Evolutionary conservation across 2,113 vertebrate genomes (phyloP), one percentile per base, ranked within the genome.

Genomic region (Plotosus lineatus): DNA sequence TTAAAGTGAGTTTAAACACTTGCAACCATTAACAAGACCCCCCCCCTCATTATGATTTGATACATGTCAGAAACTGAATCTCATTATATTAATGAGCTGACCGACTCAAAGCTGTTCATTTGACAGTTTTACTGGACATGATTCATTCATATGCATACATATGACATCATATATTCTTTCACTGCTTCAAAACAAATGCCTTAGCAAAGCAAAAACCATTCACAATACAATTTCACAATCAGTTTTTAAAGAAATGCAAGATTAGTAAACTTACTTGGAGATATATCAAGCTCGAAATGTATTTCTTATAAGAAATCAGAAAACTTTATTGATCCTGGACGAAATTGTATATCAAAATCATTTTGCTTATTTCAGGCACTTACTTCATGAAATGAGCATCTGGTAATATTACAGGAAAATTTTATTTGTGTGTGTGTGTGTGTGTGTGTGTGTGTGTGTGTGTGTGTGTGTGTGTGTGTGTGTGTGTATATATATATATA

Each of bases 101-200:
- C 69, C 46, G 69, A 26, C 46, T 73, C 46, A 73, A 73, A 73
- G 69, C 69, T 73, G 69, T 73, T 73, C 69, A 73, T 73, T 73
- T 73, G 69, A 73, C 69, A 73, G 69, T 51, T 73, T 73, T 51
- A 36, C 69, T 36, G 28, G 12, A 51, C 46, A 51, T 73, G 46
- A 73, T 51, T 50, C 17, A 73, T 51, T 50, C 17, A 51, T 73
- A 50, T 50, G 68, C 38, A 21, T 71, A 31, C 68, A 31, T 31
- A 73, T 51, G 33, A 73, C 10, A 51, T 73, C 69, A 69, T 42
- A 68, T n/a, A n/a, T 21, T 1, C 15, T 48, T 11, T 31, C 69
- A 19, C 44, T 12, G 19, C n/a, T 73, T 73, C 8, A 48, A 3
- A 31, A 23, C 6, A 17, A 66, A 42, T 40, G n/a, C 5, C 9